Base-by-base conservation (phyloP, 2,113 vertebrate genomes). In the Onychorhynchus coronatus region DNA sequence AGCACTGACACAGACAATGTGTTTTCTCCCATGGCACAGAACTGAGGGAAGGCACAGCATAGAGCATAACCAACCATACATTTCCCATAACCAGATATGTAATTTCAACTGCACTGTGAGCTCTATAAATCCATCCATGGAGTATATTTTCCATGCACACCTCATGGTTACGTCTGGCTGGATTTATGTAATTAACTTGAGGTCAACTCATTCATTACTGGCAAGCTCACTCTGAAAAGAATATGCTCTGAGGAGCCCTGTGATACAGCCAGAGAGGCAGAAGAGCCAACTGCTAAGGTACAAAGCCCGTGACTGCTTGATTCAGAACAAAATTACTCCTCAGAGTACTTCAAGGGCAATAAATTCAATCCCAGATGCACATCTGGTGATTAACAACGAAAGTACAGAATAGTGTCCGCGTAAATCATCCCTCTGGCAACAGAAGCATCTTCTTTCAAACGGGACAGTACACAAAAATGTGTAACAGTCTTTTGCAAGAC, bases 141-240 rank as follows among this genome's bases (percentile, higher is more conserved):
- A 73, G 28, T 77, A 24, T 50, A 89, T 65, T 97, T 96, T 97
- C 79, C 95, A 44, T 58, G 50, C 9, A 9, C 23, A 81, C 70
- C 85, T 83, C 66, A 74, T 94, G 52, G 28, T 90, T 97, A 95
- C 16, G 47, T 56, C 80, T 95, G 70, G 74, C 78, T 95, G 82
- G 84, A 96, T 95, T 94, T 86, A 95, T 19, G 41, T 91, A 94
- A 95, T 97, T 95, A 56, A 27, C 65, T 91, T 96, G 85, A 96
- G 85, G 73, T 94, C 88, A 95, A 67, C 84, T 95, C 62, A 70
- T 37, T 87, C 62, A 66, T 95, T 93, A 79, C 84, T 85, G 84
- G 65, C 58, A 88, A 91, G 79, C 73, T 96, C 86, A 68, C 93
- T 95, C 56, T n/a, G 50, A 59, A 85, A 94, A 91, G 33, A 95